phyloP scores from a whole-genome alignment of 2,797 vertebrate genomes.

The Mastacembelus armatus region DNA sequence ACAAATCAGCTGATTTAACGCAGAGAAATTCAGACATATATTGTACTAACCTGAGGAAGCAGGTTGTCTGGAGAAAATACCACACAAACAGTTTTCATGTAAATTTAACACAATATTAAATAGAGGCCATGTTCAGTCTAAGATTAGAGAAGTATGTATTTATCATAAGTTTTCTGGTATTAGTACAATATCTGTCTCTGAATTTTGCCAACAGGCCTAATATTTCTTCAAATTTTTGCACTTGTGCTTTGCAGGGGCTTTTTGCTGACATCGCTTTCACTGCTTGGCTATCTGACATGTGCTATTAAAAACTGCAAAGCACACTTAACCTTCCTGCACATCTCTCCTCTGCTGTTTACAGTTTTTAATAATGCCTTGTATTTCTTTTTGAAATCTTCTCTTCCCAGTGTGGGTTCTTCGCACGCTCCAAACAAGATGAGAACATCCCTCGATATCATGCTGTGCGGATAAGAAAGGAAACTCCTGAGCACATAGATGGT shows the following conservation, averaged over 20 bases:
- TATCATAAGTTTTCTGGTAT: background rate
- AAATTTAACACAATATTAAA: background rate
- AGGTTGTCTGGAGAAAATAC: constrained; percentile 3
- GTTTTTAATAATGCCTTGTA: background rate
- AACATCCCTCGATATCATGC: constrained; percentile 94
- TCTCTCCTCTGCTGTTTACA: background rate
- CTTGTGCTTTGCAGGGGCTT: constrained; percentile 50
- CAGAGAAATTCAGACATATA: constrained; percentile 65
- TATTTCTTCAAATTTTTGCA: background rate
- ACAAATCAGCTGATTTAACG: constrained; percentile 37
- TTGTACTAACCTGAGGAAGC: constrained; percentile 31
- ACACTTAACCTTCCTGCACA: constrained; percentile 59
- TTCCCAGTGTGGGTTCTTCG: constrained; percentile 96
- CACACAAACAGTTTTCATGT: too few relatives aligned
- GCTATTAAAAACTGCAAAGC: constrained; percentile 54
- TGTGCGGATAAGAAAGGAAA: constrained; percentile 93
- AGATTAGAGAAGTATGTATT: background rate
- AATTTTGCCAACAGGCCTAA: constrained; percentile 34
- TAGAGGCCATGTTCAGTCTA: background rate
- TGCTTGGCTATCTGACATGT: constrained; percentile 51
- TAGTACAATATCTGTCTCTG: constrained; percentile 61
- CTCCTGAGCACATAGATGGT: constrained; percentile 84
- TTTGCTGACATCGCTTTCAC: constrained; percentile 36
- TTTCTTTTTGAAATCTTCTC: constrained; percentile 11
- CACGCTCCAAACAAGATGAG: constrained; percentile 92